phyloP scores from a whole-genome alignment of 2,888 invertebrate species.

The Cheiracanthium punctorium region DNA sequence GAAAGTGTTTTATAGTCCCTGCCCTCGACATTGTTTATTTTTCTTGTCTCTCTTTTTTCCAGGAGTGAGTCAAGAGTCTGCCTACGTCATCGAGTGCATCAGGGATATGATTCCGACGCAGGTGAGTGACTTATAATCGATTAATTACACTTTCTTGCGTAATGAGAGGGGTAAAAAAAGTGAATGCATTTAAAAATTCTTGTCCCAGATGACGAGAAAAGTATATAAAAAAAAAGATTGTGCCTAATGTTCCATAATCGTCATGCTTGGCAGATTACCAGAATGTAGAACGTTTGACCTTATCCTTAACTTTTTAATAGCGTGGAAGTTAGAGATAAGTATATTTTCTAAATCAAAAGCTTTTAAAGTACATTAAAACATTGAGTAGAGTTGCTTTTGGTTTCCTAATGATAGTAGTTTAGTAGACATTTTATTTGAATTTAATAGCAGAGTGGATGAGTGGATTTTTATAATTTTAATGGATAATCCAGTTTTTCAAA shows the following conservation, averaged over 20 bases:
- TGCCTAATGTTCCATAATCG: not conserved
- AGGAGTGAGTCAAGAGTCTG: slow-evolving; percentile 50
- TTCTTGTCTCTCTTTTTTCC: too few relatives aligned
- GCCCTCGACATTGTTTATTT: too few relatives aligned
- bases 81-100: slow-evolving; percentile 57
- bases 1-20: too few relatives aligned
- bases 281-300: not conserved
- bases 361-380: not conserved
- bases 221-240: not conserved
- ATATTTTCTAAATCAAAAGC: not conserved
- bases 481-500: too few relatives aligned
- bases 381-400: too few relatives aligned
- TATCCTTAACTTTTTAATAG: not conserved
- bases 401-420: too few relatives aligned
- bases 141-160: not conserved
- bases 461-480: too few relatives aligned
- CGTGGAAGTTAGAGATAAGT: not conserved
- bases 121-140: slow-evolving; percentile 27
- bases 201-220: not conserved
- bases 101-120: slow-evolving; percentile 48
- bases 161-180: not conserved
- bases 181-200: not conserved
- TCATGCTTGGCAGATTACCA: not conserved
- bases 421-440: too few relatives aligned
- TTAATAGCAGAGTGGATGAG: too few relatives aligned